A percentile compares a stretch with the other conserved stretches of the same genome.
phyloP scores from a whole-genome alignment of 2,113 vertebrate species.

The Psephotus haematonotus region DNA sequence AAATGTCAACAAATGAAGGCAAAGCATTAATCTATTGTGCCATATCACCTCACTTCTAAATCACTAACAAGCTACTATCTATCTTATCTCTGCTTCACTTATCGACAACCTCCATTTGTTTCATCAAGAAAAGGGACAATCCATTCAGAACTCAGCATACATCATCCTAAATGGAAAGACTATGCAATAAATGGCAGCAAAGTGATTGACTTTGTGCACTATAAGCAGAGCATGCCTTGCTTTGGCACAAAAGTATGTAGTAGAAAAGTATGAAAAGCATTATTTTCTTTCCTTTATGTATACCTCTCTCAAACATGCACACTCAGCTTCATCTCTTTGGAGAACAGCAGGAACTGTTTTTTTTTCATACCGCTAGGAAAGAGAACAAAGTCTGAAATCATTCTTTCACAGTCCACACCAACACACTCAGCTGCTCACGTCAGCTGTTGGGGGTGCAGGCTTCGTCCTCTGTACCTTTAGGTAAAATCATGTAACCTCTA shows the following conservation, averaged over 20 bases:
- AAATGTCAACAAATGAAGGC: slow-evolving; percentile 55
- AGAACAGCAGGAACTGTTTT: neutral
- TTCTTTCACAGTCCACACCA: neutral
- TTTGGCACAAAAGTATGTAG: neutral
- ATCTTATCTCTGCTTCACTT: slow-evolving; percentile 34
- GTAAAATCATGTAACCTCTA: neutral
- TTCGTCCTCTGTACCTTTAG: neutral
- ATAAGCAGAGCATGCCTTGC: neutral
- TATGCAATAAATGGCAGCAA: neutral
- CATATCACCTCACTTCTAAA: slow-evolving; percentile 22
- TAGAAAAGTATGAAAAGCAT: neutral
- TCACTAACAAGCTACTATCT: slow-evolving; percentile 43
- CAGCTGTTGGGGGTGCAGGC: neutral
- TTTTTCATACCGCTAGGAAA: neutral
- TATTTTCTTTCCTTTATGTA: neutral
- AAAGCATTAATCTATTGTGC: slow-evolving; percentile 48
- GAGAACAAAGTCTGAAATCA: neutral
- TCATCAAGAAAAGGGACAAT: slow-evolving; percentile 17
- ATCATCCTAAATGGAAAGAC: neutral
- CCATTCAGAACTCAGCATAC: neutral
- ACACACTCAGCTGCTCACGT: neutral
- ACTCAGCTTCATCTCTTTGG: neutral
- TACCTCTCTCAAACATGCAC: neutral
- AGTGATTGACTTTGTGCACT: neutral
- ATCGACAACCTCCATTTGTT: slow-evolving; percentile 42